A percentile compares a stretch with the other conserved stretches of the same genome.
Evolutionary conservation across 1,140 invertebrate species (phyloP).

Genomic region (Agrilus planipennis): DNA sequence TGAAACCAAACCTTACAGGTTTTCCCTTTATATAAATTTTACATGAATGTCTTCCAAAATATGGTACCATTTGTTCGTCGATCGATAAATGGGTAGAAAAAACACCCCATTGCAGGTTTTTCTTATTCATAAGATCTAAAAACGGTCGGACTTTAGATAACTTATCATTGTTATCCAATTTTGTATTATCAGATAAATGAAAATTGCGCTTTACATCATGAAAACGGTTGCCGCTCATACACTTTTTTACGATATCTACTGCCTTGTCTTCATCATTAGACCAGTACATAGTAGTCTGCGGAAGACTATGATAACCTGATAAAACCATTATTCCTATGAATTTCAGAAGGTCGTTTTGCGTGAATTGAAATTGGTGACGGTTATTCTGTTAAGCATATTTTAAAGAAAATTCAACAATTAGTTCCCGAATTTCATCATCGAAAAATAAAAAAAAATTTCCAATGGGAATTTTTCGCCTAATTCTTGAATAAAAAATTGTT

Average conservation of each 20-base stretch:
- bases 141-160: constrained; percentile 25
- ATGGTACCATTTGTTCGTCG: constrained; percentile 40
- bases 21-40: constrained; percentile 39
- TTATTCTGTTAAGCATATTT: neutral
- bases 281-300: constrained; percentile 6
- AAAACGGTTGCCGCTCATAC: constrained; percentile 13
- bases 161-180: constrained; percentile 24
- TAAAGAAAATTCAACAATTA: no score
- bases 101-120: constrained; percentile 31
- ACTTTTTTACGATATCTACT: constrained; percentile 11
- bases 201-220: constrained; percentile 12
- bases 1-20: constrained; percentile 37
- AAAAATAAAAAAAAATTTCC: neutral
- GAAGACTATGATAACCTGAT: constrained; percentile 6
- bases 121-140: constrained; percentile 25
- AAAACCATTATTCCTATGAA: constrained; percentile 2
- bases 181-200: constrained; percentile 24
- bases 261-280: constrained; percentile 14
- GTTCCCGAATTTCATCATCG: no score
- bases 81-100: constrained; percentile 32
- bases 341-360: constrained; percentile 2
- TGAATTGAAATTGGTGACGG: constrained; percentile 3
- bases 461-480: no score
- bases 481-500: no score
- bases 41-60: constrained; percentile 36